Evolutionary conservation across 1,140 invertebrate species (phyloP).

Genomic region (Eurosta solidaginis): DNA sequence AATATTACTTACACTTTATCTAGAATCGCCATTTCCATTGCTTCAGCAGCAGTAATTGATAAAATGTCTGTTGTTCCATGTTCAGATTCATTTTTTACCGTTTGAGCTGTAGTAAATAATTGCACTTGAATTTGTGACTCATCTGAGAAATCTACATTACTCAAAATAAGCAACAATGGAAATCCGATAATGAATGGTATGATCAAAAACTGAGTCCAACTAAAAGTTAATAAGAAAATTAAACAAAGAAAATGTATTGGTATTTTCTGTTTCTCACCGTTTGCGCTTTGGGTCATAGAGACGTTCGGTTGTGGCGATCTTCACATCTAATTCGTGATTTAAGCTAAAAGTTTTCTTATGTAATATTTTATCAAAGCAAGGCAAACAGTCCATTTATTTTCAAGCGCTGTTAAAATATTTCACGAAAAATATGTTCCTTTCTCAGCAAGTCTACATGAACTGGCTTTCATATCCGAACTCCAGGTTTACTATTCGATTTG

Average conservation of each 20-base stretch:
- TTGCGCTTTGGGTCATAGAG: conserved; percentile 17
- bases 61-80: background rate
- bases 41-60: background rate
- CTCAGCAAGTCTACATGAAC: background rate
- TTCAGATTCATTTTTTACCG: too few species aligned
- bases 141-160: conserved; percentile 31
- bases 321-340: background rate
- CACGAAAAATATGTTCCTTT: background rate
- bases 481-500: background rate
- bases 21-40: background rate
- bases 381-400: too few species aligned
- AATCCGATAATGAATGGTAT: conserved; percentile 20
- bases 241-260: background rate
- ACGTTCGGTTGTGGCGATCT: background rate
- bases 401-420: too few species aligned
- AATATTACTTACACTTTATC: too few species aligned
- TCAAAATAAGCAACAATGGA: conserved; percentile 27
- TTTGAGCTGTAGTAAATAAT: too few species aligned
- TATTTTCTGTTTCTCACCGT: conserved; percentile 6
- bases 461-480: background rate
- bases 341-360: conserved; percentile 29
- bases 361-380: conserved; percentile 7
- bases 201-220: conserved; percentile 25
- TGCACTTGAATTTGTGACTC: too few species aligned
- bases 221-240: background rate